phyloP scores from a whole-genome alignment of 2,797 vertebrate species.

The Saxicola maurus region DNA sequence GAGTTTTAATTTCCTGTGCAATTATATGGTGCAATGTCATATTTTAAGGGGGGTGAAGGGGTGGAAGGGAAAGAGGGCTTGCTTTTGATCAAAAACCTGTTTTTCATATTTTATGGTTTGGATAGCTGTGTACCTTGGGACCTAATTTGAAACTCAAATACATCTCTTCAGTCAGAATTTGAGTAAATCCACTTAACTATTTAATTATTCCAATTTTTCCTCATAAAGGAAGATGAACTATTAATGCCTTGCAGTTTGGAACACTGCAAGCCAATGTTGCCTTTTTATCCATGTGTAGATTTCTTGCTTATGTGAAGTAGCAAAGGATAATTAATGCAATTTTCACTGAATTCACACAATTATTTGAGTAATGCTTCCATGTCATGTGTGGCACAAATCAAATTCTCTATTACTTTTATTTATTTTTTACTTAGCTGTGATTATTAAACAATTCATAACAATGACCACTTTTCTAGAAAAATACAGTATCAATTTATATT shows the following conservation, averaged over 20 bases:
- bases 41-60: neutral
- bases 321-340: conserved; percentile 43
- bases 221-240: conserved; percentile 59
- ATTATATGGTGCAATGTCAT: conserved; percentile 70
- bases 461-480: conserved; percentile 25
- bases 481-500: conserved; percentile 5
- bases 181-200: conserved; percentile 46
- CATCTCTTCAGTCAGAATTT: conserved; percentile 26
- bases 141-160: conserved; percentile 48
- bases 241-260: conserved; percentile 32
- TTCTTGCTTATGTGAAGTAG: conserved; percentile 21
- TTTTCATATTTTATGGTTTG: conserved; percentile 62
- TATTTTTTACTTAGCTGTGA: conserved; percentile 41
- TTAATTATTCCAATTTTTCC: conserved; percentile 60
- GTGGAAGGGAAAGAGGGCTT: neutral
- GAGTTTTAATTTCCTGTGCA: conserved; percentile 78
- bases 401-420: conserved; percentile 29
- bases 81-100: conserved; percentile 60
- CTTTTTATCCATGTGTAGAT: conserved; percentile 16
- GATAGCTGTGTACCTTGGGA: conserved; percentile 44
- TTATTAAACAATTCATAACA: conserved; percentile 57
- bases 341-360: conserved; percentile 38
- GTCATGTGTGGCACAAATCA: conserved; percentile 20
- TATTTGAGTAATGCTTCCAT: conserved; percentile 33
- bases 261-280: neutral